Evolutionary conservation across 92 coral and sea anemone genomes (phyloP), one percentile per base, ranked within the genome.

Genomic region (Chrysogorgia sp.): DNA sequence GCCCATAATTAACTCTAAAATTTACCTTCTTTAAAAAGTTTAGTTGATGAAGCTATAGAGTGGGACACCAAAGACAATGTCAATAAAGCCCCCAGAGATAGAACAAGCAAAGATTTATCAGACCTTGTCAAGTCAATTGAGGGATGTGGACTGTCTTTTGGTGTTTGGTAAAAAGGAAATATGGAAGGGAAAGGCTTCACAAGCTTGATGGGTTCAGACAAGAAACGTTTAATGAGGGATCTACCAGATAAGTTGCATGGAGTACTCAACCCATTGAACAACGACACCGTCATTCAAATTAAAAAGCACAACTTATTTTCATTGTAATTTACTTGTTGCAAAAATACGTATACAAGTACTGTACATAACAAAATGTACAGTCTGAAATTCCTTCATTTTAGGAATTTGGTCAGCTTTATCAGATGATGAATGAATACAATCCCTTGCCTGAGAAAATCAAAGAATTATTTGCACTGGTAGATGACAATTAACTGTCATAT

Each of bases 151-250:
- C 40, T 56, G 40, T 30, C 64, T 29, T 74, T 80, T 37, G 61
- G 29, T 80, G 77, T 80, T 29, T 80, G 84, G 78, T 67, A 80
- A 63, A 80, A 80, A 49, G 23, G 62, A 21, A 62, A 80, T 67
- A 77, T 67, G 22, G 84, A 80, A 48, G 84, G 77, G n/a, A 49
- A 67, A 61, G 84, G 67, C 49, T 80, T 80, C 58, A 80, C 84
- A 23, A 80, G 84, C 75, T 63, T 67, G 24, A 80, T 80, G 84
- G 84, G 84, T 28, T 32, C 84, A 33, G 67, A 80, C 34, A 80
- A 80, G 74, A 80, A 79, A 56, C 76, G 53, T 14, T 37, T 78
- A 19, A 21, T 78, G 43, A 65, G 72, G 22, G 47, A 65, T 32
- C 72, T 65, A 25, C 72, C 72, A 67, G 57, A 67, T 67, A 67